Conservation (phyloP, 2,888 invertebrate genomes). For the Malthinus seriepunctatus region DNA sequence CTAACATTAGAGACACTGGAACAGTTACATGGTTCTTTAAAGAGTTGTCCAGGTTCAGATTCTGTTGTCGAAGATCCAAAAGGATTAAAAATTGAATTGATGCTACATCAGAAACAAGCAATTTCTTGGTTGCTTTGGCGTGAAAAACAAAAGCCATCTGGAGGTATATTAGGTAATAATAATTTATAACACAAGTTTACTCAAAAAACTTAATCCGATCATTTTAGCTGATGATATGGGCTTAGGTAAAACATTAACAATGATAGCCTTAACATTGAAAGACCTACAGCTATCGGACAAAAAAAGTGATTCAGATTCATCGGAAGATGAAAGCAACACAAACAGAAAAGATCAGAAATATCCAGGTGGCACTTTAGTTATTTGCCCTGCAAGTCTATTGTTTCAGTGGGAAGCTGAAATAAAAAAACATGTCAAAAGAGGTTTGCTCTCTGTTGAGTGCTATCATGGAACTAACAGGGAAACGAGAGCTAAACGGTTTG, state of each 20-base stretch:
- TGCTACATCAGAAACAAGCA: constrained; percentile 85
- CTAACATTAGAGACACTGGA: constrained; percentile 74
- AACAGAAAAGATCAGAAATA: constrained; percentile 27
- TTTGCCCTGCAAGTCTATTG: constrained; percentile 90
- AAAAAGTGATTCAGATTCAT: constrained; percentile 45
- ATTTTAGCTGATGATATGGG: constrained; percentile 78
- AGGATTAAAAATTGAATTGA: constrained; percentile 67
- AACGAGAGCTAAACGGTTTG: constrained; percentile 57
- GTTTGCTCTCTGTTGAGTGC: constrained; percentile 65
- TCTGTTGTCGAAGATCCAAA: constrained; percentile 63
- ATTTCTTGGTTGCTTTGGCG: constrained; percentile 89
- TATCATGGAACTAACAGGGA: constrained; percentile 85
- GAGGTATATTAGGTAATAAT: constrained; percentile 84
- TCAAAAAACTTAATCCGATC: background rate
- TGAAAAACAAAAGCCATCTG: constrained; percentile 81
- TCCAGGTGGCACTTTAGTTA: constrained; percentile 78
- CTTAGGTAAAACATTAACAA: constrained; percentile 80
- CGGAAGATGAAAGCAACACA: constrained; percentile 38
- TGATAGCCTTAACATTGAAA: constrained; percentile 73
- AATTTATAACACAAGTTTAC: background rate
- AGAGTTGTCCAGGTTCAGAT: constrained; percentile 66
- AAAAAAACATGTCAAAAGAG: constrained; percentile 62
- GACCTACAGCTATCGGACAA: constrained; percentile 55
- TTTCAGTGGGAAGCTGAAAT: constrained; percentile 90
- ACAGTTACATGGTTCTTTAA: constrained; percentile 71